These are phyloP conservation scores for Monochamus alternatus DNA, from an alignment of 2,888 invertebrate genomes.

Conservation along the genomic window DNA sequence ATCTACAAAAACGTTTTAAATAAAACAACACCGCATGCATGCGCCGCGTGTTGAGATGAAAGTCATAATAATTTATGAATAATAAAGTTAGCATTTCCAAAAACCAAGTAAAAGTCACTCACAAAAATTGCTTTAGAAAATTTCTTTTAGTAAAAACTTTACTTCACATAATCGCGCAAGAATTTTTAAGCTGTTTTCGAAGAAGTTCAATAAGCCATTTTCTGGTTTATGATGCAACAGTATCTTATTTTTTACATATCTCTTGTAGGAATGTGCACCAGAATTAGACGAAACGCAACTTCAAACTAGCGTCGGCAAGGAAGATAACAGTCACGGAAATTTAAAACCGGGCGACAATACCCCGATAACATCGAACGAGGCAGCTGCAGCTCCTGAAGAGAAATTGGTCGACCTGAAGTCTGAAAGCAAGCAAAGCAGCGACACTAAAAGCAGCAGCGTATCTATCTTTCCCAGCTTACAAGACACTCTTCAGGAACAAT, in stretches of 20 bases:
- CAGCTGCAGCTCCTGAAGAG: neutral
- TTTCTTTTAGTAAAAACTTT: too few relatives aligned
- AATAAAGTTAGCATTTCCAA: too few relatives aligned
- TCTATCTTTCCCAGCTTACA: slow-evolving; percentile 8
- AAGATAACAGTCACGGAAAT: neutral
- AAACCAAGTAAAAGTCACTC: too few relatives aligned
- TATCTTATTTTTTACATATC: neutral
- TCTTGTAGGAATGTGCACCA: slow-evolving; percentile 1
- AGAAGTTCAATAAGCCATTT: too few relatives aligned
- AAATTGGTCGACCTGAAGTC: neutral
- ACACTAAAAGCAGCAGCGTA: neutral
- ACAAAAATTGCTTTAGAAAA: too few relatives aligned
- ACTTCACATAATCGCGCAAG: too few relatives aligned
- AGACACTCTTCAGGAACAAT: slow-evolving; percentile 43
- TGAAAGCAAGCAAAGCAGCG: neutral
- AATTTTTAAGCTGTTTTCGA: too few relatives aligned
- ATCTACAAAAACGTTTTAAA: too few relatives aligned
- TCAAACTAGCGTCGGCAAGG: neutral
- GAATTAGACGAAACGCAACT: neutral
- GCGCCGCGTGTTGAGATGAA: too few relatives aligned
- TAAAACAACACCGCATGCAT: too few relatives aligned
- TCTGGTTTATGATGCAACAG: too few relatives aligned
- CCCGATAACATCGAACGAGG: neutral
- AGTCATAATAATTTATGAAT: too few relatives aligned
- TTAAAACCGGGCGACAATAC: neutral